A percentile compares a stretch with the other conserved stretches of the same genome.
phyloP scores from a whole-genome alignment of 2,888 invertebrate species.

The Cephus sareptanus region DNA sequence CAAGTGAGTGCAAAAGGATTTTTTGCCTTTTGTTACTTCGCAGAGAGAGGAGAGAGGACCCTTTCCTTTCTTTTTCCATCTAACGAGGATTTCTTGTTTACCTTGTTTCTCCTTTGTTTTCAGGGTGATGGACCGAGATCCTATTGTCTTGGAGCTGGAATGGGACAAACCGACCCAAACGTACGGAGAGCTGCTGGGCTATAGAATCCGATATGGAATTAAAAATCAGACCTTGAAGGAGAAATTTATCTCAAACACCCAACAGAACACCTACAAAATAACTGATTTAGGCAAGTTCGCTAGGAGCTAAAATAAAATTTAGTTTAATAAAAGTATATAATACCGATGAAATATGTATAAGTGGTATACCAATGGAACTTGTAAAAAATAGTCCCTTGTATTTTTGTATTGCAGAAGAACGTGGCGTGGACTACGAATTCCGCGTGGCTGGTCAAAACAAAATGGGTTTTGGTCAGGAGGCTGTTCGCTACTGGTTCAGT shows the following conservation, averaged over 20 bases:
- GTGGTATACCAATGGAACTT: neutral
- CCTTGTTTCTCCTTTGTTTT: constrained; percentile 33
- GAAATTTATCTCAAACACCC: constrained; percentile 76
- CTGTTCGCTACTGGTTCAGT: constrained; percentile 89
- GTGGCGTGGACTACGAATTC: constrained; percentile 96
- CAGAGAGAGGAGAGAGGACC: neutral
- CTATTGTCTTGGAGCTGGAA: constrained; percentile 89
- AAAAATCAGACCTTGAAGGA: constrained; percentile 83
- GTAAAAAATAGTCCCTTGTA: neutral
- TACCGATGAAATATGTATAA: neutral
- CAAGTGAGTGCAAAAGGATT: constrained; percentile 70
- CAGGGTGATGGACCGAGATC: constrained; percentile 86
- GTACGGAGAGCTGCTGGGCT: constrained; percentile 89
- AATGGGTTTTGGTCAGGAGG: constrained; percentile 95
- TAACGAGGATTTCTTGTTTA: neutral
- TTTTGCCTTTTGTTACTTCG: neutral
- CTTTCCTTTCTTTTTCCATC: neutral
- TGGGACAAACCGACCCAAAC: constrained; percentile 93
- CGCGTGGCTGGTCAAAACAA: constrained; percentile 95
- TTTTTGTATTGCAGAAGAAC: constrained; percentile 68
- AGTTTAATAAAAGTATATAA: neutral
- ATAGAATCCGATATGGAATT: constrained; percentile 87
- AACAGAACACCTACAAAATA: constrained; percentile 78
- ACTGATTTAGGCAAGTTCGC: constrained; percentile 72
- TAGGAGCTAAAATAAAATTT: neutral